Percentiles rank a stretch among this genome's conserved stretches.
These are phyloP conservation scores for Nansenia antarctica DNA, from an alignment of 2,113 vertebrate species.

Conservation along the genomic window DNA sequence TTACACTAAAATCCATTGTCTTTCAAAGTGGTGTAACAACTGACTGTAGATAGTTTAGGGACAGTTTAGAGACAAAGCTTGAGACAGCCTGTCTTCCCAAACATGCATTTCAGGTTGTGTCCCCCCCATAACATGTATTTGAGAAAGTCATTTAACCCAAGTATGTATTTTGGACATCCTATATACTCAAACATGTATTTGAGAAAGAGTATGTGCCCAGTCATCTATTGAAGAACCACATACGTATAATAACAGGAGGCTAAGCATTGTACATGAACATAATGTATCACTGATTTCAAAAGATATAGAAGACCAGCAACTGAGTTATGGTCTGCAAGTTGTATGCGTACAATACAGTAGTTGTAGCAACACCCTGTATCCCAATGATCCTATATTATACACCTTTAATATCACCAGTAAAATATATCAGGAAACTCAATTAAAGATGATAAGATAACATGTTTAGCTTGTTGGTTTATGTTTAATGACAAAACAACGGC, in stretches of 20 bases:
- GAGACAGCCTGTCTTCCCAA: background rate
- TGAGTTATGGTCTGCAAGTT: too few relatives aligned
- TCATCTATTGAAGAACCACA: background rate
- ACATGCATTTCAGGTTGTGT: background rate
- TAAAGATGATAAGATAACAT: background rate
- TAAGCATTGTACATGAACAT: background rate
- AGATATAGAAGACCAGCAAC: too few relatives aligned
- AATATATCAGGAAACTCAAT: too few relatives aligned
- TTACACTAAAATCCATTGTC: too few relatives aligned
- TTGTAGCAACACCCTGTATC: too few relatives aligned
- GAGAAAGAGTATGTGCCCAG: background rate
- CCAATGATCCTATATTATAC: too few relatives aligned
- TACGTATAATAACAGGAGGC: background rate
- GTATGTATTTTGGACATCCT: background rate
- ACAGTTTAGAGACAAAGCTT: background rate
- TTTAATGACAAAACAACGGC: constrained; percentile 25
- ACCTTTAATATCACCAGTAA: too few relatives aligned
- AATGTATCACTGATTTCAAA: background rate
- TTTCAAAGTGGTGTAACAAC: background rate
- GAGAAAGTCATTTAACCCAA: background rate
- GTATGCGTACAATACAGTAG: too few relatives aligned
- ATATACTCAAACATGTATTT: background rate
- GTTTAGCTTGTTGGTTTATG: too few relatives aligned
- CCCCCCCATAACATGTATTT: background rate
- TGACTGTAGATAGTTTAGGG: background rate